phyloP scores from a whole-genome alignment of 1,140 invertebrate genomes.

The Anoplolepis gracilipes region DNA sequence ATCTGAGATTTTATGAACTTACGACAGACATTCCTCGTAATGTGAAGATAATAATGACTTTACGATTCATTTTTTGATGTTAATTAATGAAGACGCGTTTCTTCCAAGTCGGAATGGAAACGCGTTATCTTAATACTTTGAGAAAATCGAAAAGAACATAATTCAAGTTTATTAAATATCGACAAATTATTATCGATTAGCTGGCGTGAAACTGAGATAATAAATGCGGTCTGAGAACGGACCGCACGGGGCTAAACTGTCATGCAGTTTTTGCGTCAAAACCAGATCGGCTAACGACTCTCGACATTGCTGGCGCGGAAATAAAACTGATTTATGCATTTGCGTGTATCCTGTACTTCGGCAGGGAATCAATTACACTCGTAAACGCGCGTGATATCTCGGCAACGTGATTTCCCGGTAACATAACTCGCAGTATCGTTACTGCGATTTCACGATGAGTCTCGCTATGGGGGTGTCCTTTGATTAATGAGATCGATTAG shows the following conservation, averaged over 20 bases:
- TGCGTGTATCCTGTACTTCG: constrained; percentile 39
- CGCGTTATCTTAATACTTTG: not conserved
- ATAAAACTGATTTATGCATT: constrained; percentile 46
- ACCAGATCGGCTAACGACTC: constrained; percentile 46
- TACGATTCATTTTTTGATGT: not conserved
- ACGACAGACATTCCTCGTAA: not conserved
- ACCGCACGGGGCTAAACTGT: constrained; percentile 29
- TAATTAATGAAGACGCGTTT: constrained; percentile 2
- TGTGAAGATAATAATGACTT: too few relatives aligned
- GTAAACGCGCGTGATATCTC: constrained; percentile 34
- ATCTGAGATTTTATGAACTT: constrained; percentile 64
- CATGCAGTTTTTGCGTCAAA: constrained; percentile 23
- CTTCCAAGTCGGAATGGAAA: not conserved
- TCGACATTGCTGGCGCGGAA: not conserved
- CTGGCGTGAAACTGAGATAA: constrained; percentile 41
- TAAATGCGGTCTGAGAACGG: constrained; percentile 10
- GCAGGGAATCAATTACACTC: constrained; percentile 31
- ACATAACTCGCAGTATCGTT: not conserved
- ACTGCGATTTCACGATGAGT: not conserved
- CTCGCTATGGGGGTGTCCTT: constrained; percentile 26
- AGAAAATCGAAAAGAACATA: not conserved
- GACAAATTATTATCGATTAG: constrained; percentile 30
- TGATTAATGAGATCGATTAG: constrained; percentile 54
- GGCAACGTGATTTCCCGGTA: constrained; percentile 40
- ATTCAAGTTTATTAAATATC: not conserved